These are phyloP conservation scores for Oreotrochilus melanogaster DNA, from an alignment of 2,113 vertebrate species.

Conservation along the genomic window DNA sequence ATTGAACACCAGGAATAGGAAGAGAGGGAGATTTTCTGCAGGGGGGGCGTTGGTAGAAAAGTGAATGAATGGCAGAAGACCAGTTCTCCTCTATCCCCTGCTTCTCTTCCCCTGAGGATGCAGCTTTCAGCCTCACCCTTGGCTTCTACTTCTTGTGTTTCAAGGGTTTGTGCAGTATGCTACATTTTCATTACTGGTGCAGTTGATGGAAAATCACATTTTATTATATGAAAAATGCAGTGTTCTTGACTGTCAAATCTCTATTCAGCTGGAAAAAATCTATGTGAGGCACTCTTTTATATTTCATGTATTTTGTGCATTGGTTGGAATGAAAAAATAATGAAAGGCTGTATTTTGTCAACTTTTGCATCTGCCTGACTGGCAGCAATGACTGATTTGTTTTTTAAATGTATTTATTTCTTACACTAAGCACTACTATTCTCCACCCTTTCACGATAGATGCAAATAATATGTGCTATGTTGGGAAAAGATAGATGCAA, in stretches of 20 bases:
- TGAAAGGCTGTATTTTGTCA: constrained; percentile 67
- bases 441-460: constrained; percentile 38
- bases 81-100: background rate
- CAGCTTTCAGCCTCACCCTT: constrained; percentile 36
- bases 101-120: constrained; percentile 9
- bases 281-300: constrained; percentile 50
- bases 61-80: background rate
- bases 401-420: constrained; percentile 69
- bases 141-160: constrained; percentile 23
- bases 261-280: constrained; percentile 60
- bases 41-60: background rate
- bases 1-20: background rate
- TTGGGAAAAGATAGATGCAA: constrained; percentile 61
- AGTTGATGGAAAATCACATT: constrained; percentile 67
- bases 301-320: constrained; percentile 65
- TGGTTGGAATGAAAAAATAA: constrained; percentile 65
- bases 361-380: constrained; percentile 67
- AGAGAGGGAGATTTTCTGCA: background rate
- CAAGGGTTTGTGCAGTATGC: background rate
- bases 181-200: constrained; percentile 39
- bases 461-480: constrained; percentile 65
- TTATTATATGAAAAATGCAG: constrained; percentile 61
- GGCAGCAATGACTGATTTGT: constrained; percentile 58
- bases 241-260: constrained; percentile 58
- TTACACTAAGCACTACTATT: constrained; percentile 48